Evolutionary conservation across 2,888 invertebrate species (phyloP).

Genomic region (Amaurobius ferox): DNA sequence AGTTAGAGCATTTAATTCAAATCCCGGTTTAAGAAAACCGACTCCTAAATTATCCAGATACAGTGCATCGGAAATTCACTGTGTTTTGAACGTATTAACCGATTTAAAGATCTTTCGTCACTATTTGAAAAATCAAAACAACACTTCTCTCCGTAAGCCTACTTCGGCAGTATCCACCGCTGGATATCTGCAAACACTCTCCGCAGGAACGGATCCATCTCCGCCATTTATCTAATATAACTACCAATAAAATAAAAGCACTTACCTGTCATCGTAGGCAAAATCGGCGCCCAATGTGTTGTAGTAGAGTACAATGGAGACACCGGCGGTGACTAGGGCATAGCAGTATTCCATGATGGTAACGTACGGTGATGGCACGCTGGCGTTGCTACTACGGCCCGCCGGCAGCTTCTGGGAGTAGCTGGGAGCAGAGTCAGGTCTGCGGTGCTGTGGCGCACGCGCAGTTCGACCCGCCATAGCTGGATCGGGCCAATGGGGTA

Average conservation of each 20-base stretch:
- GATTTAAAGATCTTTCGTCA: not conserved
- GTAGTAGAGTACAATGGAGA: constrained; percentile 85
- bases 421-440: constrained; percentile 29
- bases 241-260: not conserved
- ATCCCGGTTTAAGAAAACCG: too few species aligned
- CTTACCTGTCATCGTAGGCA: constrained; percentile 98
- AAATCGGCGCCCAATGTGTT: constrained; percentile 96
- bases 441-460: constrained; percentile 69
- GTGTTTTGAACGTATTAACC: not conserved
- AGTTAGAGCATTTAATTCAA: too few species aligned
- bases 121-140: not conserved
- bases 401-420: constrained; percentile 32
- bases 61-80: too few species aligned
- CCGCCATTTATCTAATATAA: too few species aligned
- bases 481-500: not conserved
- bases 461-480: constrained; percentile 66
- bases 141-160: constrained; percentile 25
- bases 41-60: too few species aligned
- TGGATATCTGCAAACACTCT: not conserved
- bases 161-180: constrained; percentile 21
- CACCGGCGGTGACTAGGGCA: constrained; percentile 50
- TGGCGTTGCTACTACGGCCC: constrained; percentile 6
- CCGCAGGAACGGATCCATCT: not conserved
- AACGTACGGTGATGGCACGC: not conserved
- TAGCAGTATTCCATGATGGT: constrained; percentile 43